Evolutionary conservation across 2,888 invertebrate genomes (phyloP).

Genomic region (Alviniconcha strummeri): DNA sequence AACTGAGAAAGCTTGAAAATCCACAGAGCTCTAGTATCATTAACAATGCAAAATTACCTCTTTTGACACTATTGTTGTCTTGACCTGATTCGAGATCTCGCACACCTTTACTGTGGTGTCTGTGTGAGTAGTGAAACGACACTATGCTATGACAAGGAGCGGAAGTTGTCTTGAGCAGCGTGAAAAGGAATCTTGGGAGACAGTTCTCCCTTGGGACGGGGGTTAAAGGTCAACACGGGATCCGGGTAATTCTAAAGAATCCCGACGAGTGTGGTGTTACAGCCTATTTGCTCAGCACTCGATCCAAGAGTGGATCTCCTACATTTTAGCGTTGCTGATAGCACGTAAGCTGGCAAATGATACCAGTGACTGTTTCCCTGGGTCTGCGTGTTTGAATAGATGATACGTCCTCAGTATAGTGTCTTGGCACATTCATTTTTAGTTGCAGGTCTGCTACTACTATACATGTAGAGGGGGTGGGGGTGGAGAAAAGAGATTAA

Average conservation of each 20-base stretch:
- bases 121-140: background rate
- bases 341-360: constrained; percentile 7
- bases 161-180: background rate
- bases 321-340: background rate
- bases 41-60: no score
- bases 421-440: constrained; percentile 3
- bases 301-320: background rate
- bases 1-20: no score
- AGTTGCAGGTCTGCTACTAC: no score
- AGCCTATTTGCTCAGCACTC: background rate
- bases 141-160: background rate
- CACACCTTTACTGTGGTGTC: background rate
- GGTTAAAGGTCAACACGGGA: background rate
- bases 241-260: constrained; percentile 2
- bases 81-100: no score
- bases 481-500: no score
- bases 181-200: constrained; percentile 6
- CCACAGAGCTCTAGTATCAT: no score
- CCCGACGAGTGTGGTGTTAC: background rate
- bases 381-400: background rate
- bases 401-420: background rate
- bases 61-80: no score
- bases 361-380: background rate
- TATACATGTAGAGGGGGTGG: no score
- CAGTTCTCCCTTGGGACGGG: background rate